Base-by-base conservation (phyloP, 2,888 invertebrate species). In the Eupithecia centaureata region DNA sequence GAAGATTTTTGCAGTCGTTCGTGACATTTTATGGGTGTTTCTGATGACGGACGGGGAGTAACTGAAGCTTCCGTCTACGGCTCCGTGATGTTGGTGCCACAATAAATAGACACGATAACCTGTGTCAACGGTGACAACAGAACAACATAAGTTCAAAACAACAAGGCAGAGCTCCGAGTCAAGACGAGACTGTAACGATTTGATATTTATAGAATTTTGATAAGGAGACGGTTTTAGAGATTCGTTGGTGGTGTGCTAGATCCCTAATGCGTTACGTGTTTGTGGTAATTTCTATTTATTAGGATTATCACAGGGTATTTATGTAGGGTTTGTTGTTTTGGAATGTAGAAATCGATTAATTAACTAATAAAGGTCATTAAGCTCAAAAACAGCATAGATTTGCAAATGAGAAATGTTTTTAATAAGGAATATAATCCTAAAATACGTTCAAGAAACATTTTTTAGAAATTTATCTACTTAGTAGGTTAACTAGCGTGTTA, bases 91-190 rank as follows among this genome's bases (percentile, higher is more conserved):
- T 77, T 76, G 81, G 81, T 84, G 84, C 77, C 83, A 84, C 84
- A 89, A 86, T 88, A 91, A 90, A 91, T 89, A 90, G 83, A 87
- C 79, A 77, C 76, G 92, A 92, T 92, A 92, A 90, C 92, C 90
- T 88, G 86, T 89, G 89, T 91, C 89, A 90, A 87, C 85, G 81
- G 81, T 85, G 84, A 85, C 84, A 84, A 87, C 85, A 86, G 83
- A 85, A 85, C 79, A 85, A 83, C 84, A 84, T 85, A 85, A 90
- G 90, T 91, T 90, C 89, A 91, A 89, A 92, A 92, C 89, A 92
- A 91, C 90, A 91, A 86, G 87, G 84, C 83, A 83, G 85, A 84
- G 82, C 76, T 79, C 76, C 72, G 80, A 85, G 83, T 87, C 82
- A 87, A 84, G 82, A 81, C 82, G 77, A 86, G 85, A 81, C 85